Conservation (phyloP, 2,888 invertebrate genomes). For the Pristionchus fissidentatus region DNA sequence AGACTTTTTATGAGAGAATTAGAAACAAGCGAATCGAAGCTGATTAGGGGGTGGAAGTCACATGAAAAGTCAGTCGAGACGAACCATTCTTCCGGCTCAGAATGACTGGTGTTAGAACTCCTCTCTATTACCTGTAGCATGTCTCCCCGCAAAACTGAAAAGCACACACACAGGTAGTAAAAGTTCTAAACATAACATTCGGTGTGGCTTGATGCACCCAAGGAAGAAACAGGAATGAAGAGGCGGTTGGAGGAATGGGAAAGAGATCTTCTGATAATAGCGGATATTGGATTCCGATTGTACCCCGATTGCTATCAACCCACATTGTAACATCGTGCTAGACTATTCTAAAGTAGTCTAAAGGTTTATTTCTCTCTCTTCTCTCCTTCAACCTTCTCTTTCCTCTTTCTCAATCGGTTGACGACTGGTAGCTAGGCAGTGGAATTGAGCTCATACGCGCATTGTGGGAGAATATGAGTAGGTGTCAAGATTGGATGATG, state of each 20-base stretch:
- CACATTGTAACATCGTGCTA: background rate
- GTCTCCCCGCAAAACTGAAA: too few relatives aligned
- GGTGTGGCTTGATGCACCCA: too few relatives aligned
- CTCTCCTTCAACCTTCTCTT: background rate
- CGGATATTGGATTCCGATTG: background rate
- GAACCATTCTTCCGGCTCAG: too few relatives aligned
- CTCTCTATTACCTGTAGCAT: too few relatives aligned
- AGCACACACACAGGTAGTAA: too few relatives aligned
- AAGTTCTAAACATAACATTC: too few relatives aligned
- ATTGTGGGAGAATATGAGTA: background rate
- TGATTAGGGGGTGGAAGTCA: too few relatives aligned
- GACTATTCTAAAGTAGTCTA: background rate
- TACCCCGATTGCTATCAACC: background rate
- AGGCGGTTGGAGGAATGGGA: background rate
- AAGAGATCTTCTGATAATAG: background rate
- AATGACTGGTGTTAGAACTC: too few relatives aligned
- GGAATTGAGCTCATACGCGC: background rate
- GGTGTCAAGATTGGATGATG: background rate
- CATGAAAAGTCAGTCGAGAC: too few relatives aligned
- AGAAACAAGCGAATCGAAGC: too few relatives aligned
- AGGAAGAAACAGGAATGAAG: background rate
- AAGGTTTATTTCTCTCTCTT: background rate
- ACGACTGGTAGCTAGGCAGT: slow-evolving; percentile 34
- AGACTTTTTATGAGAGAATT: too few relatives aligned
- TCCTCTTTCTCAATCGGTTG: slow-evolving; percentile 11